Base-by-base conservation (phyloP, 2,113 vertebrate genomes). In the Zeus faber region DNA sequence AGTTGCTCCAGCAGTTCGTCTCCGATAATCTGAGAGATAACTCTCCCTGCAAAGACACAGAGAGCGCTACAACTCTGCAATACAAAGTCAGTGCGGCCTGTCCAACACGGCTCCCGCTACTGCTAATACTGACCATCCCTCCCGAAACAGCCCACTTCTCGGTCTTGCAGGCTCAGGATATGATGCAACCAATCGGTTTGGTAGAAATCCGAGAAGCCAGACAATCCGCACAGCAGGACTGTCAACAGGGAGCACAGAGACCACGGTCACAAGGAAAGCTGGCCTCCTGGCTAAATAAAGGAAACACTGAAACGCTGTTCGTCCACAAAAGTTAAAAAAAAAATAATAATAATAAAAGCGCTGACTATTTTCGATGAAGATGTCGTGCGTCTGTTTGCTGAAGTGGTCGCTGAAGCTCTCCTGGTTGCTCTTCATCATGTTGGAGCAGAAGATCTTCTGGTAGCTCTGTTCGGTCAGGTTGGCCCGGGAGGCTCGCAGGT, bases 301-400 rank as follows among this genome's bases (percentile, higher is more conserved):
- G n/a, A n/a, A n/a, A n/a, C n/a, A n/a, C n/a, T n/a, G n/a, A n/a
- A n/a, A n/a, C n/a, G n/a, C n/a, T n/a, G n/a, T n/a, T n/a, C n/a
- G 40, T 40, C 13, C n/a, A 20, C 4, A 43, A 16, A 20, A 6
- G n/a, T 7, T 20, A n/a, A n/a, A n/a, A n/a, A n/a, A n/a, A n/a
- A n/a, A n/a, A n/a, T n/a, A n/a, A n/a, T 23, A 45, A 23, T 13
- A 7, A 13, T 9, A 16, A 9, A 44, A 23, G n/a, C 18, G 74
- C 86, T 80, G 23, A 91, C 90, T 90, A 80, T 91, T 91, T 62
- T 94, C 92, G 2, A 90, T 88, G 80, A 94, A 94, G 84, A 93
- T 80, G 70, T 94, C 92, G 3, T 61, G 79, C 4, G 62, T 86
- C 2, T 83, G 83, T 1, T 75, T 72, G 1, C 71, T 66, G 0